Evolutionary conservation across 2,888 invertebrate genomes (phyloP).

Genomic region (Leptarthrus brevirostris): DNA sequence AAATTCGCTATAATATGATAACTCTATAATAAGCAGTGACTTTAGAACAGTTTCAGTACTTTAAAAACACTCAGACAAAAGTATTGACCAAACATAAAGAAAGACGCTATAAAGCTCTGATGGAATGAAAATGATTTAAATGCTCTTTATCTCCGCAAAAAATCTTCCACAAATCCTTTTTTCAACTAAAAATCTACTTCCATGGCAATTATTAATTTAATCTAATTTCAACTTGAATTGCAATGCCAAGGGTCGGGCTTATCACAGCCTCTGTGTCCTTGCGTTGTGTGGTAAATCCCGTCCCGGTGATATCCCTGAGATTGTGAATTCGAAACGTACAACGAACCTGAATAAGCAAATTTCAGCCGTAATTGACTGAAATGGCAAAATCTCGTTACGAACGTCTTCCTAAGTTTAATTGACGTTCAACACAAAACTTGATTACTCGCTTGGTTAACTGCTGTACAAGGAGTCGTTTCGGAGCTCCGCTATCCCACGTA

Average conservation of each 20-base stretch:
- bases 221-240: conserved; percentile 12
- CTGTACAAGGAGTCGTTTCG: conserved; percentile 27
- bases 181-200: neutral
- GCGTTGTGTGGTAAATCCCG: neutral
- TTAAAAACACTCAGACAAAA: too few relatives aligned
- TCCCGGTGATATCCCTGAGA: neutral
- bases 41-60: too few relatives aligned
- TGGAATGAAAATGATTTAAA: too few relatives aligned
- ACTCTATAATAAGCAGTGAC: too few relatives aligned
- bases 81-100: too few relatives aligned
- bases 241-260: conserved; percentile 15
- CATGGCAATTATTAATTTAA: conserved; percentile 34
- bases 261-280: neutral
- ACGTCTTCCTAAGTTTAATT: conserved; percentile 46
- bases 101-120: too few relatives aligned
- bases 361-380: conserved; percentile 47
- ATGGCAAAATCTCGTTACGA: conserved; percentile 49
- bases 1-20: too few relatives aligned
- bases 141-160: too few relatives aligned
- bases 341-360: conserved; percentile 46
- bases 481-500: neutral
- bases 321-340: conserved; percentile 19
- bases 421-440: conserved; percentile 47
- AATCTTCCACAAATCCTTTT: neutral
- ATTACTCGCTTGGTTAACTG: conserved; percentile 48